Conservation (phyloP, 2,888 invertebrate genomes). For the Idaea biselata region DNA sequence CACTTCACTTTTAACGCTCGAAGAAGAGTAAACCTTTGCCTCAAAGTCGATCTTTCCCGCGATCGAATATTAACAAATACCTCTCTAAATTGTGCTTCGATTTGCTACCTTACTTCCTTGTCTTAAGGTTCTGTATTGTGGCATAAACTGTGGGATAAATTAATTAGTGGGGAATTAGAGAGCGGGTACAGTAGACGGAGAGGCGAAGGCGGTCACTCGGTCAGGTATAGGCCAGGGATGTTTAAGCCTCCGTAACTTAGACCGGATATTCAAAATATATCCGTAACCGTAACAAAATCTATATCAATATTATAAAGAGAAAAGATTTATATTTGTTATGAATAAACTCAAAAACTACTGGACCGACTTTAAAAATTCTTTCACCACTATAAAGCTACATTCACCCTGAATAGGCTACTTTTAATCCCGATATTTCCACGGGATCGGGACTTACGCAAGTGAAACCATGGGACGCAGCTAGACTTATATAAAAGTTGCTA, state of each 20-base stretch:
- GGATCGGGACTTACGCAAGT: too few species aligned
- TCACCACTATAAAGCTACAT: too few species aligned
- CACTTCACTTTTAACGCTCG: not conserved
- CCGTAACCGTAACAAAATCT: too few species aligned
- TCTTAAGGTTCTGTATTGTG: constrained; percentile 18
- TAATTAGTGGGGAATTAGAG: constrained; percentile 33
- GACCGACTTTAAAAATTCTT: too few species aligned
- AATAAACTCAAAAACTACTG: too few species aligned
- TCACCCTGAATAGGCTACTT: too few species aligned
- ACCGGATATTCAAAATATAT: too few species aligned
- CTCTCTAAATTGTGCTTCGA: constrained; percentile 10
- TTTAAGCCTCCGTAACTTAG: constrained; percentile 1
- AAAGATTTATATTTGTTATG: too few species aligned
- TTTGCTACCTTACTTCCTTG: constrained; percentile 12
- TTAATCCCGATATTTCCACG: too few species aligned
- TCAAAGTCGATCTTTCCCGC: constrained; percentile 15
- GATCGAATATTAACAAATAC: constrained; percentile 27
- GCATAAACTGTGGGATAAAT: constrained; percentile 24
- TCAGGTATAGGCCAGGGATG: constrained; percentile 8
- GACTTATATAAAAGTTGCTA: too few species aligned
- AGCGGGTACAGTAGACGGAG: constrained; percentile 11
- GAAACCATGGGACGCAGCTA: too few species aligned
- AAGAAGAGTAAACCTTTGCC: not conserved
- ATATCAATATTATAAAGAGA: too few species aligned
- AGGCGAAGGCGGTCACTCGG: constrained; percentile 7